Base-by-base conservation (phyloP, 2,888 invertebrate genomes). In the Lydus trimaculatus region DNA sequence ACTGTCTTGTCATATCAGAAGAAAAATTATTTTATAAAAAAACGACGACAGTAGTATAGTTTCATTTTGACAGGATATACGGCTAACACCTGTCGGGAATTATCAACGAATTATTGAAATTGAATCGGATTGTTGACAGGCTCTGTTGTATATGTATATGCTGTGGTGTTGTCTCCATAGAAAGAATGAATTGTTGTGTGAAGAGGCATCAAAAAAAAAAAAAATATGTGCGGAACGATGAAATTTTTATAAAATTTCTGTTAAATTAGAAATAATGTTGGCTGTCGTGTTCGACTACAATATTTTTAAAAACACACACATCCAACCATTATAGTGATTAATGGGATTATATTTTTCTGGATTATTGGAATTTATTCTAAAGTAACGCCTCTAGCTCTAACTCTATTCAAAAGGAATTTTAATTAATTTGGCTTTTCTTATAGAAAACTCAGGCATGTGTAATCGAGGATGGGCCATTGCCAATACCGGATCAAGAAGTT, bases 201-300 rank as follows among this genome's bases (percentile, higher is more conserved):
- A 33, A 33, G 28, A 3, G 28, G n/a, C n/a, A n/a, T n/a, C n/a
- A n/a, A n/a, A n/a, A 28, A 4, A 28, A 28, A 28, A 33, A 33
- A 2, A 7, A 33, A 33, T 9, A 6, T 9, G 2, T 43, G 0
- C 17, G 20, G 48, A 48, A 48, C 20, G 20, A 48, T 20, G 48
- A 48, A 20, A 20, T 48, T 48, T 20, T 11, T 1, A 48, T 20
- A 48, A 48, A 48, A 48, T 20, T 48, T 48, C 20, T 48, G 20
- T 48, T 70, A 70, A 67, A 70, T 70, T 67, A 67, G 65, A 70
- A 70, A 70, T 70, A 70, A 67, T 67, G 70, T 67, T 65, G 20
- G 65, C 70, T 70, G 70, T 70, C 70, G 43, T 70, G 70, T 70
- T 61, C 48, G 36, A 31, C 33, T 25, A 61, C 48, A 67, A 67